Evolutionary conservation across 2,888 invertebrate species (phyloP).

Genomic region (Ganaspis brasiliensis): DNA sequence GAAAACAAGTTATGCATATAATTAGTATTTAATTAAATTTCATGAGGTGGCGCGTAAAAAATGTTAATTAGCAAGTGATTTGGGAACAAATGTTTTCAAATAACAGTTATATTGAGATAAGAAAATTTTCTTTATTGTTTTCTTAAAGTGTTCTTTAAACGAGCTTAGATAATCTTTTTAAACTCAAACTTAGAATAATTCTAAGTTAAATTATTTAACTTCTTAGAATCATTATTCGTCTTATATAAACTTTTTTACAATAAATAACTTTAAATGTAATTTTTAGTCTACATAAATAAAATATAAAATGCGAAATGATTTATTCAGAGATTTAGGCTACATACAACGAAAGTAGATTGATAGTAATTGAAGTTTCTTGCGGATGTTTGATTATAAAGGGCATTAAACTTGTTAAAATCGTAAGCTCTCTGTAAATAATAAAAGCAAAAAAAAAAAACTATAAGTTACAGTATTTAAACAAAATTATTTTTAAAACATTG

Average conservation of each 20-base stretch:
- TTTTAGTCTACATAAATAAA: not conserved
- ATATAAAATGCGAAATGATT: too few species aligned
- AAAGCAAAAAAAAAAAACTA: not conserved
- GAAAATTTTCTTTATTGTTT: not conserved
- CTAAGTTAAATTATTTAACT: too few species aligned
- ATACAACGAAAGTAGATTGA: constrained; percentile 27
- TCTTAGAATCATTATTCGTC: too few species aligned
- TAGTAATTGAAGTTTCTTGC: constrained; percentile 30
- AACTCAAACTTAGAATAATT: too few species aligned
- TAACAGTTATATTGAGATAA: not conserved
- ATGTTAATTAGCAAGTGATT: not conserved
- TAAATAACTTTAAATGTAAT: not conserved
- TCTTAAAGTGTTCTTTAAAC: too few species aligned
- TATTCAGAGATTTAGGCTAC: too few species aligned
- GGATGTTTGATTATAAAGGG: constrained; percentile 23
- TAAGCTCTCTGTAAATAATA: not conserved
- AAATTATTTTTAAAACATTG: too few species aligned
- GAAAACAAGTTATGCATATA: not conserved
- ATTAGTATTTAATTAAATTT: constrained; percentile 1
- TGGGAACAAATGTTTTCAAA: too few species aligned
- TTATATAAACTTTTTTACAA: too few species aligned
- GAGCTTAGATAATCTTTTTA: too few species aligned
- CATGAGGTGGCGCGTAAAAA: not conserved
- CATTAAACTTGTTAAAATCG: not conserved
- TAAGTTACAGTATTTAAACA: too few species aligned